These are phyloP conservation scores for Hestina assimilis DNA, from an alignment of 1,140 invertebrate genomes.

Conservation along the genomic window DNA sequence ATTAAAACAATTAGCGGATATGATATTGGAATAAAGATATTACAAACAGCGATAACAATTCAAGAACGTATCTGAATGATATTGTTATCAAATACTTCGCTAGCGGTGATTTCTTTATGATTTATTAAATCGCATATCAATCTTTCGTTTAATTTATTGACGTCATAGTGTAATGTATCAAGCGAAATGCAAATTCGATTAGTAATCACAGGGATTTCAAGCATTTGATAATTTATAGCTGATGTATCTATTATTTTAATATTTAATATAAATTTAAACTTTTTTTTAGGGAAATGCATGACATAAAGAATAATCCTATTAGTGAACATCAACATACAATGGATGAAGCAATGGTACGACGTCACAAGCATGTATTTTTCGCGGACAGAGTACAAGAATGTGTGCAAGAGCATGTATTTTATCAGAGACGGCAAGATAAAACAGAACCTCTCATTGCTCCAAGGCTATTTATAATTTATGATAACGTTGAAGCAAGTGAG, in stretches of 20 bases:
- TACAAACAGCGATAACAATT: constrained; percentile 46
- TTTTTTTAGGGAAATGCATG: constrained; percentile 61
- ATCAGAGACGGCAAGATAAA: constrained; percentile 47
- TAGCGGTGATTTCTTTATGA: constrained; percentile 60
- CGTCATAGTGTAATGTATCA: constrained; percentile 1
- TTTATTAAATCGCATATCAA: constrained; percentile 41
- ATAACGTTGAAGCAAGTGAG: constrained; percentile 86
- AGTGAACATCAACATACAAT: constrained; percentile 63
- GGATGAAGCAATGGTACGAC: constrained; percentile 75
- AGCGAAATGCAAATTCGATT: not conserved
- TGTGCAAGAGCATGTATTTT: constrained; percentile 76
- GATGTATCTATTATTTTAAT: not conserved
- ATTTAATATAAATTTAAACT: constrained; percentile 11
- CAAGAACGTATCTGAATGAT: constrained; percentile 48
- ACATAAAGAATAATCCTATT: constrained; percentile 69
- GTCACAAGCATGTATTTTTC: constrained; percentile 80
- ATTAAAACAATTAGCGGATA: constrained; percentile 43
- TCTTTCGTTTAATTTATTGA: not conserved
- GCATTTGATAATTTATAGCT: not conserved
- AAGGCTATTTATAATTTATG: constrained; percentile 84
- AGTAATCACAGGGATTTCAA: not conserved
- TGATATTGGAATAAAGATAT: constrained; percentile 47
- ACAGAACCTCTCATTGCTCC: constrained; percentile 81
- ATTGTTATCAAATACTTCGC: constrained; percentile 42
- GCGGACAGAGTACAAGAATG: constrained; percentile 82